These are phyloP conservation scores for Malacoctenus gilli DNA, from an alignment of 2,797 vertebrate species.

Conservation along the genomic window DNA sequence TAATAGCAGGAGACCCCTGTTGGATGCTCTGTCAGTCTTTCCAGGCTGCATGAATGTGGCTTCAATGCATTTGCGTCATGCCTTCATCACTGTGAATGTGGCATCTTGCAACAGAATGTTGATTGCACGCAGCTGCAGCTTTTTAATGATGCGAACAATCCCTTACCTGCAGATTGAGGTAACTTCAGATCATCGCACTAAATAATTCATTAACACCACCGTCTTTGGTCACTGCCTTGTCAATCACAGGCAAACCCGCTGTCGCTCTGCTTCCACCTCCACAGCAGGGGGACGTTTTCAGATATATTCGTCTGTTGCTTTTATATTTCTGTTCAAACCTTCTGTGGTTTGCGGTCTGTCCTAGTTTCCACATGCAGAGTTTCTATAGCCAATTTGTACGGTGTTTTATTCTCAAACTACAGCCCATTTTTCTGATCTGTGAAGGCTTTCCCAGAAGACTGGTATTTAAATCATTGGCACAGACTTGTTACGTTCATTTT, in stretches of 20 bases:
- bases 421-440: background rate
- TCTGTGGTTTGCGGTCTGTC: conserved; percentile 1
- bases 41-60: background rate
- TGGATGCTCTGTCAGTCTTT: conserved; percentile 4
- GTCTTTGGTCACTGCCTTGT: conserved; percentile 1
- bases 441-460: too few relatives aligned
- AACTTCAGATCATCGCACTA: conserved; percentile 11
- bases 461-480: too few relatives aligned
- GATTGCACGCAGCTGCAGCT: too few relatives aligned
- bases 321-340: background rate
- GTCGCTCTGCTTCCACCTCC: background rate
- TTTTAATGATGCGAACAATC: too few relatives aligned
- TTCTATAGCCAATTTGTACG: too few relatives aligned
- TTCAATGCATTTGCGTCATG: too few relatives aligned
- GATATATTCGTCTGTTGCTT: background rate
- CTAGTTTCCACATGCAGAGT: background rate
- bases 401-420: too few relatives aligned
- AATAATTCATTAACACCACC: conserved; percentile 14
- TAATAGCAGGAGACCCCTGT: conserved; percentile 1
- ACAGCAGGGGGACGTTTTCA: background rate
- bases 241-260: background rate
- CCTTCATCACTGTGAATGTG: background rate
- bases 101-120: background rate
- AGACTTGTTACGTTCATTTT: too few relatives aligned
- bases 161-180: too few relatives aligned